phyloP scores from a whole-genome alignment of 1,140 invertebrate genomes.

The Zaprionus nigranus region DNA sequence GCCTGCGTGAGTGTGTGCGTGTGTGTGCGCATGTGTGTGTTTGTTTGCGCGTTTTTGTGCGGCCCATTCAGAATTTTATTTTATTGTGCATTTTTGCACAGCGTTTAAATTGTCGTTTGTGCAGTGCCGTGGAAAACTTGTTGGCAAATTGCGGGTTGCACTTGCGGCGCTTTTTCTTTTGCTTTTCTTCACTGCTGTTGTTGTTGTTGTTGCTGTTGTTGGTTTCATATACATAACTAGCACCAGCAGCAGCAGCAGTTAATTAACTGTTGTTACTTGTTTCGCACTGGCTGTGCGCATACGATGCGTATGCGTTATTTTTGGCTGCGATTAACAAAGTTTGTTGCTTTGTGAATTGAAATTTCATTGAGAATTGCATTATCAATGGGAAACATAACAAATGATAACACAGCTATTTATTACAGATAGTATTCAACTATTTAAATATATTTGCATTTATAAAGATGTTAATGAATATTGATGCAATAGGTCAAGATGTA shows the following conservation, averaged over 20 bases:
- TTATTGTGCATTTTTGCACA: conserved; percentile 55
- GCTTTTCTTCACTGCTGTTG: background rate
- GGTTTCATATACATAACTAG: conserved; percentile 13
- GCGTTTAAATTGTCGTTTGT: conserved; percentile 47
- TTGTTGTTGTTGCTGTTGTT: background rate
- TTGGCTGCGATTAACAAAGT: background rate
- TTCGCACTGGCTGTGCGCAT: conserved; percentile 37
- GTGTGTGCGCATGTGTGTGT: conserved; percentile 12
- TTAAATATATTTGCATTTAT: too few species aligned
- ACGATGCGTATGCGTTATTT: conserved; percentile 54
- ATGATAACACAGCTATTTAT: too few species aligned
- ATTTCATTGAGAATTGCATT: conserved; percentile 29
- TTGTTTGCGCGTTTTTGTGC: conserved; percentile 8
- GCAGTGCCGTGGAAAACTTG: conserved; percentile 43
- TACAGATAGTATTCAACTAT: too few species aligned
- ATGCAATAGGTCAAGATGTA: too few species aligned
- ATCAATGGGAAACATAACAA: conserved; percentile 17
- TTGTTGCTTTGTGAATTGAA: conserved; percentile 1
- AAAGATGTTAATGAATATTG: background rate
- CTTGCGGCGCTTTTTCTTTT: conserved; percentile 26
- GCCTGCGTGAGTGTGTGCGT: background rate
- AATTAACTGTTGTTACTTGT: conserved; percentile 52
- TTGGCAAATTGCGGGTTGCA: conserved; percentile 49
- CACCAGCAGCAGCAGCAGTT: conserved; percentile 31
- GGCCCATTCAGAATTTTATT: conserved; percentile 73